A percentile compares a stretch with the other conserved stretches of the same genome.
phyloP scores from a whole-genome alignment of 2,888 invertebrate genomes.

The Cabera pusaria region DNA sequence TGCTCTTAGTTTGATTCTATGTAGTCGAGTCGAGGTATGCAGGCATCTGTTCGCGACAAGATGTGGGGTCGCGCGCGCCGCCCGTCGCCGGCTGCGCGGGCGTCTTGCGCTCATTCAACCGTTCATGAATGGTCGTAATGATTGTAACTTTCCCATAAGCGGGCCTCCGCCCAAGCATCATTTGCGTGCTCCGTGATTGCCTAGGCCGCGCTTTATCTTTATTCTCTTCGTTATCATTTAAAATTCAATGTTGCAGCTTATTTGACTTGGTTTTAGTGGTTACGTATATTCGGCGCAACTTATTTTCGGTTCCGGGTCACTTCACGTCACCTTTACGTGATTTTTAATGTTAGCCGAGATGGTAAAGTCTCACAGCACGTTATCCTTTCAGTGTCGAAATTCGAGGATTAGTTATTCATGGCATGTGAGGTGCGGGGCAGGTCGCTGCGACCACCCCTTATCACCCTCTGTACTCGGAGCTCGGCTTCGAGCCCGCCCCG shows the following conservation, averaged over 20 bases:
- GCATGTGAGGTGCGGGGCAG: slow-evolving; percentile 43
- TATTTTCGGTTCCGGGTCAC: slow-evolving; percentile 6
- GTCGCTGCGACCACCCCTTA: slow-evolving; percentile 46
- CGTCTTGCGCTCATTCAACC: slow-evolving; percentile 76
- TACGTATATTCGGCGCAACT: too few species aligned
- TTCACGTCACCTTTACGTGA: background rate
- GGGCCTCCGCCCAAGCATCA: slow-evolving; percentile 62
- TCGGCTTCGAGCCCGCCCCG: slow-evolving; percentile 56
- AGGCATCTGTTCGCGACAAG: slow-evolving; percentile 49
- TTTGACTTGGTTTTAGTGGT: too few species aligned
- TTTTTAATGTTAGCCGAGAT: slow-evolving; percentile 2
- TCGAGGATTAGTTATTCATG: slow-evolving; percentile 63
- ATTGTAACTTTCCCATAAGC: slow-evolving; percentile 76
- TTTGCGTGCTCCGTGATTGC: slow-evolving; percentile 48
- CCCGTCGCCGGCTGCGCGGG: slow-evolving; percentile 41
- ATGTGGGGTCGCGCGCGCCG: slow-evolving; percentile 54
- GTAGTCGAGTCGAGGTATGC: slow-evolving; percentile 28
- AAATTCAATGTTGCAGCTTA: too few species aligned
- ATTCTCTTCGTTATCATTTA: too few species aligned
- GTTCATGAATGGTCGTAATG: slow-evolving; percentile 77
- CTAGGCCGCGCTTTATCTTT: slow-evolving; percentile 31
- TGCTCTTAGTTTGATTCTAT: slow-evolving; percentile 26
- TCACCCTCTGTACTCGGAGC: slow-evolving; percentile 56
- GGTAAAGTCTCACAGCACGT: slow-evolving; percentile 2
- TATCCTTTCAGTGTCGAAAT: slow-evolving; percentile 55